phyloP scores from a whole-genome alignment of 2,888 invertebrate genomes.

The Pseudococcus jackbeardsleyi region DNA sequence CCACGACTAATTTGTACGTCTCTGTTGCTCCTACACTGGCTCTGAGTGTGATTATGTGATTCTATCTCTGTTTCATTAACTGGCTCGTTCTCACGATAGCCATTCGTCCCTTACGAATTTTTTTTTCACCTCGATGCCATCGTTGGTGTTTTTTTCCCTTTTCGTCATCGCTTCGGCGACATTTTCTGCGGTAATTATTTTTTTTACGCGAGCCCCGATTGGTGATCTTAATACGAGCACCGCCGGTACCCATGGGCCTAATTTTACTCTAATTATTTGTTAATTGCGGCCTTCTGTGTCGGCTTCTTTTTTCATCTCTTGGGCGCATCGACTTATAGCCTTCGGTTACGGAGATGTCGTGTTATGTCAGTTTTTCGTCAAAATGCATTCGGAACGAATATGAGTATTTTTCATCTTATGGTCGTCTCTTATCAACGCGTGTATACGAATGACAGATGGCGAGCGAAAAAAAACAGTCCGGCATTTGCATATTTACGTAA shows the following conservation, averaged over 20 bases:
- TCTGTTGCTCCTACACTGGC: not conserved
- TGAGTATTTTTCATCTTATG: not conserved
- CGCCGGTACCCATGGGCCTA: slow-evolving; percentile 7
- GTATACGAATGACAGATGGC: not conserved
- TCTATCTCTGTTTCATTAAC: slow-evolving; percentile 45
- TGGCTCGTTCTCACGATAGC: slow-evolving; percentile 58
- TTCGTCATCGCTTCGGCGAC: not conserved
- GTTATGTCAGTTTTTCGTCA: too few relatives aligned
- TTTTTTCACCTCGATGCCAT: slow-evolving; percentile 39
- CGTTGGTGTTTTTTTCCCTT: slow-evolving; percentile 4
- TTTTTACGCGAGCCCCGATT: slow-evolving; percentile 10
- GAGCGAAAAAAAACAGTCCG: slow-evolving; percentile 1
- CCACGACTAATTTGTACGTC: not conserved
- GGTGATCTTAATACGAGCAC: not conserved
- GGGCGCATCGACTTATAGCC: not conserved
- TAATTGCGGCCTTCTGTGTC: slow-evolving; percentile 47
- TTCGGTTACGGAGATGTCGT: not conserved
- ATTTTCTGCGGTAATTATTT: slow-evolving; percentile 35
- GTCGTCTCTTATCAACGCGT: not conserved
- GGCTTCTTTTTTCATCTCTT: not conserved
- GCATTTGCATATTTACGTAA: slow-evolving; percentile 35
- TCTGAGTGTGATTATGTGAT: too few relatives aligned
- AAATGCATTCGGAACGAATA: not conserved
- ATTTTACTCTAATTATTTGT: slow-evolving; percentile 44
- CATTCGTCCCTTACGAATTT: slow-evolving; percentile 61